Base-by-base conservation (phyloP, 2,797 vertebrate genomes). In the Centropyge bicolor region DNA sequence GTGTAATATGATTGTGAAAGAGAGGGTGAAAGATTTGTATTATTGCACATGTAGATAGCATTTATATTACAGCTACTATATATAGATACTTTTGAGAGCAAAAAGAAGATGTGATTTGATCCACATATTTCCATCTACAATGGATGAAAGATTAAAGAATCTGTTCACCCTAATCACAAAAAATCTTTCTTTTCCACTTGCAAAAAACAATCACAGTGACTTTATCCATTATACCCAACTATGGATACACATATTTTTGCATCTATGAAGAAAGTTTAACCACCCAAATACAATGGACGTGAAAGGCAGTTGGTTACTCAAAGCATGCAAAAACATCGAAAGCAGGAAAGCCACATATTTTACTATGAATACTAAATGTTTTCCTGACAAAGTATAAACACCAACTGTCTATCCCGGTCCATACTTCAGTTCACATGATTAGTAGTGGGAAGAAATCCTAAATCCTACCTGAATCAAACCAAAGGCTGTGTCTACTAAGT, bases 1-100 rank as follows among this genome's bases (percentile, higher is more conserved):
- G 24, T 48, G 20, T 51, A 56, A 63, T 38, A 43, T 63, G 46
- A 74, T 22, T 69, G 49, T 72, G 16, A 49, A 36, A 65, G 46
- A 52, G 69, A 70, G 24, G 62, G 14, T 38, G 22, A 31, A 61
- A 3, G 10, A 12, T 22, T 57, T 35, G 24, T 35, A 11, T 46
- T 5, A 27, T 45, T 41, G 46, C 38, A 65, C n/a, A 20, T 67
- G 57, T 24, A 40, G 19, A 51, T 16, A 36, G 24, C 17, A 45
- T 51, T 59, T 22, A 65, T 14, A 36, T 49, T 10, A 31, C 22
- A 60, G 31, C 31, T 38, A 54, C 17, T 51, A 40, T 22, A 16
- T 38, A 22, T 41, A 19, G 20, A 67, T 19, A 45, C 9, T 2
- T 43, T 43, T 11, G 41, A 31, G 27, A 31, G 4, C 27, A 31